Conservation (phyloP, 2,113 vertebrate genomes). For the Nycticorax nycticorax region DNA sequence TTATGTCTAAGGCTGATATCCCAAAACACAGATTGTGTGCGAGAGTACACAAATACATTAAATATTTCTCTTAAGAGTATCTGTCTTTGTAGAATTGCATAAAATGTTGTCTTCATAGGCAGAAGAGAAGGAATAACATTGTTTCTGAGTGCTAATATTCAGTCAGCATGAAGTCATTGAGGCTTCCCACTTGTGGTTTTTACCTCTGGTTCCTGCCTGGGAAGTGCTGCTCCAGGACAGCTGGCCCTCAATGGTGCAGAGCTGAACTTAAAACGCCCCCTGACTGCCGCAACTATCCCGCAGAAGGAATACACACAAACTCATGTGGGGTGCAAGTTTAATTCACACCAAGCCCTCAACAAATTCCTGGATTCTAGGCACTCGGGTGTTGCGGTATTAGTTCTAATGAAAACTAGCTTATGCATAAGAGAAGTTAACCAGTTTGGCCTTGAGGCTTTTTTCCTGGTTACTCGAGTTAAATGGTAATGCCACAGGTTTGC, state of each 20-base stretch:
- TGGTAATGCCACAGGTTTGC: not conserved
- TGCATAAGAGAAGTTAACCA: not conserved
- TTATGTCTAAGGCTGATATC: not conserved
- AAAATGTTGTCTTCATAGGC: not conserved
- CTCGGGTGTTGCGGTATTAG: rapidly evolving
- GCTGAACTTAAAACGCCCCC: not conserved
- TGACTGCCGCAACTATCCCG: not conserved
- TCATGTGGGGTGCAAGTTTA: not conserved
- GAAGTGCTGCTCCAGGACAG: not conserved
- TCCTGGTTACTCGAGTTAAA: not conserved
- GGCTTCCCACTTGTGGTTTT: not conserved
- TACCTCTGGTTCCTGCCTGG: not conserved
- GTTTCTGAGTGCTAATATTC: not conserved
- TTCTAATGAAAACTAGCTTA: not conserved
- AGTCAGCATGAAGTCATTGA: rapidly evolving
- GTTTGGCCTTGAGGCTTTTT: not conserved
- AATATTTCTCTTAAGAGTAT: not conserved
- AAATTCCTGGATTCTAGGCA: not conserved
- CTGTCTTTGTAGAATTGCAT: not conserved
- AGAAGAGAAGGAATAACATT: not conserved
- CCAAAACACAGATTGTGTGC: not conserved
- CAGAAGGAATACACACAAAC: not conserved
- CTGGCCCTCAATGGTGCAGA: not conserved
- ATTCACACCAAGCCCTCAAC: not conserved
- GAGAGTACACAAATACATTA: not conserved